A percentile compares a stretch with the other conserved stretches of the same genome.
Evolutionary conservation across 2,888 invertebrate species (phyloP).

Genomic region (Yponomeuta sedellus): DNA sequence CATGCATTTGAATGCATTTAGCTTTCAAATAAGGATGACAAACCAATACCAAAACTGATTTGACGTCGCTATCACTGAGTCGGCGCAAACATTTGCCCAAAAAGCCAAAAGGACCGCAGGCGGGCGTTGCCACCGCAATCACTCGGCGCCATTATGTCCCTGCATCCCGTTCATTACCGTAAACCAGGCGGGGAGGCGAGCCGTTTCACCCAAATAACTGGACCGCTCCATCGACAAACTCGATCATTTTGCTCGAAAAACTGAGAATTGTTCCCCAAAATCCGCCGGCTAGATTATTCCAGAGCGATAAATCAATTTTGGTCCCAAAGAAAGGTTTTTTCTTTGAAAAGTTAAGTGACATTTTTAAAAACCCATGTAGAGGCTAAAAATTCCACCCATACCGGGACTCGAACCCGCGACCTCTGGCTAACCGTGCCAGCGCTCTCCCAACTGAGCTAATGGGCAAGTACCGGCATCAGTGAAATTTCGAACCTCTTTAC

Average conservation of each 20-base stretch:
- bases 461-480: no score
- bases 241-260: constrained; percentile 36
- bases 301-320: neutral
- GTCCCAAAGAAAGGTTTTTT: neutral
- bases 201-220: constrained; percentile 4
- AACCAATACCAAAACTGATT: neutral
- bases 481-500: no score
- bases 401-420: no score
- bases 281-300: neutral
- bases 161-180: constrained; percentile 40
- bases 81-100: neutral
- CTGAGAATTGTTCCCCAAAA: constrained; percentile 25
- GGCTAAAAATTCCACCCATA: no score
- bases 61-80: neutral
- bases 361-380: no score
- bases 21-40: no score
- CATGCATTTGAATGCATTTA: no score
- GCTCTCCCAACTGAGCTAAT: no score
- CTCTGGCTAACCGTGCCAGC: no score
- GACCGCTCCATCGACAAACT: constrained; percentile 13
- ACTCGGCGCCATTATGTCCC: constrained; percentile 35
- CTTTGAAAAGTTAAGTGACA: neutral
- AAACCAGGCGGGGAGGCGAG: constrained; percentile 31
- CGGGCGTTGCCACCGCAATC: constrained; percentile 27
- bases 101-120: neutral